Conservation (phyloP, 1,140 invertebrate species). For the Acyrthosiphon pisum region DNA sequence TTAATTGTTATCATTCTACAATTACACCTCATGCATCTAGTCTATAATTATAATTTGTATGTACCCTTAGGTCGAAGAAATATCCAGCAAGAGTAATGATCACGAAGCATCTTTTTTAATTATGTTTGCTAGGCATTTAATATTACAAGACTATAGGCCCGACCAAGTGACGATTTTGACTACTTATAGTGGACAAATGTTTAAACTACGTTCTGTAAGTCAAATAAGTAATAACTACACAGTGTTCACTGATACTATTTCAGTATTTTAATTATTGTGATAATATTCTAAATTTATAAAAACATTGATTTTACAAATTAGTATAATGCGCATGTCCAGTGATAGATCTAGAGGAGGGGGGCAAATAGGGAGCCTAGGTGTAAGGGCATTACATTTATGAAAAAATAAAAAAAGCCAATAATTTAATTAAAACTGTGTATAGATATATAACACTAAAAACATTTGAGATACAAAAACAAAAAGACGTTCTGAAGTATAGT, state of each 20-base stretch:
- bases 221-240: neutral
- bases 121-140: slow-evolving; percentile 68
- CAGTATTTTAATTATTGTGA: neutral
- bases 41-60: neutral
- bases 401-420: too few relatives aligned
- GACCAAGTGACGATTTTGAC: slow-evolving; percentile 73
- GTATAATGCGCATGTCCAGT: too few relatives aligned
- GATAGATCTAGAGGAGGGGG: too few relatives aligned
- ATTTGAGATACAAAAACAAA: too few relatives aligned
- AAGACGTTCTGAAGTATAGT: too few relatives aligned
- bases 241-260: too few relatives aligned
- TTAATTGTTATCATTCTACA: neutral
- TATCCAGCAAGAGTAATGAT: slow-evolving; percentile 67
- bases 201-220: slow-evolving; percentile 55
- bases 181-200: slow-evolving; percentile 71
- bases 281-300: neutral
- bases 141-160: slow-evolving; percentile 68
- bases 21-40: neutral
- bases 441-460: too few relatives aligned
- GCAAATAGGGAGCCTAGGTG: too few relatives aligned
- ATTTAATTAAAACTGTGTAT: too few relatives aligned
- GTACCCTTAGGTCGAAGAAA: slow-evolving; percentile 64
- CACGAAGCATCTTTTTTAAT: slow-evolving; percentile 70
- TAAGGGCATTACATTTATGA: too few relatives aligned
- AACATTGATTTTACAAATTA: neutral